These are phyloP conservation scores for Orthonyx spaldingii DNA, from an alignment of 2,113 vertebrate species.

Conservation along the genomic window DNA sequence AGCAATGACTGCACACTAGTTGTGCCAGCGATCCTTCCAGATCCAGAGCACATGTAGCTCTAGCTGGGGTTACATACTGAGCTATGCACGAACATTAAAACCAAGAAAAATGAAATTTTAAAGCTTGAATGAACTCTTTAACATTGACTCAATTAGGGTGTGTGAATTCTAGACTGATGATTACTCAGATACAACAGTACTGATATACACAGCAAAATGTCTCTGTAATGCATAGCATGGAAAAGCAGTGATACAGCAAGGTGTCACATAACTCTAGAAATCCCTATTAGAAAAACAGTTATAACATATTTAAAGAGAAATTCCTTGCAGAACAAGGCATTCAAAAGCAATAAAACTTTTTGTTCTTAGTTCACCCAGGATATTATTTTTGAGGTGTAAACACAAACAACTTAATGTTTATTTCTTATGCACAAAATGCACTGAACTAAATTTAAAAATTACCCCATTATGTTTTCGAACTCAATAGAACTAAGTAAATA, in stretches of 20 bases:
- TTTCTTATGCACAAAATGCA: not conserved
- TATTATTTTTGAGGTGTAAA: not conserved
- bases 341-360: not conserved
- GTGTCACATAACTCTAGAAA: not conserved
- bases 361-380: not conserved
- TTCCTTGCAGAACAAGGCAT: not conserved
- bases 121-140: not conserved
- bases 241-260: not conserved
- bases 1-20: not conserved
- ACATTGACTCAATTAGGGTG: rapidly evolving
- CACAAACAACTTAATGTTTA: not conserved
- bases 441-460: not conserved
- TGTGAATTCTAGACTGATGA: not conserved
- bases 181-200: not conserved
- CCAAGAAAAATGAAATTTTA: not conserved
- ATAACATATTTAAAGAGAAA: not conserved
- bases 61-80: not conserved
- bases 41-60: rapidly evolving
- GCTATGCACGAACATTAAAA: not conserved
- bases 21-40: not conserved
- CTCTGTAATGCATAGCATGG: not conserved
- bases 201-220: not conserved
- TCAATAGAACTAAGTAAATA: not conserved
- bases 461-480: not conserved
- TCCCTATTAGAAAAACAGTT: not conserved